Evolutionary conservation across 1,140 invertebrate genomes (phyloP).

Genomic region (Dufourea novaeangliae): DNA sequence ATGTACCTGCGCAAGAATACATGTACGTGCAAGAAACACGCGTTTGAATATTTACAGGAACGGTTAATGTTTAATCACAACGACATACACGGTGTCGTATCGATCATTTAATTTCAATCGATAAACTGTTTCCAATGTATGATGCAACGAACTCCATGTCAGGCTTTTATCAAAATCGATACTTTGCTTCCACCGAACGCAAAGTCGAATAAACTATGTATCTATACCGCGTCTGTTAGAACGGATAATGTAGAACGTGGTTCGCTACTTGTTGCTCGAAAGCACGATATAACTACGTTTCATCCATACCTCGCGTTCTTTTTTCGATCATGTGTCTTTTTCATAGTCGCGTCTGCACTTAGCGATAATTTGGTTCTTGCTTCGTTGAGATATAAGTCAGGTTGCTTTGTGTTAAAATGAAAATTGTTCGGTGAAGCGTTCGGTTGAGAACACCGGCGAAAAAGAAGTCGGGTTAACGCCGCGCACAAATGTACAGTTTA

Average conservation of each 20-base stretch:
- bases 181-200: background rate
- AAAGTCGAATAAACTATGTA: background rate
- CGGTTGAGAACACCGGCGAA: conserved; percentile 45
- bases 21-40: background rate
- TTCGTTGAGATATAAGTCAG: background rate
- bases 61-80: background rate
- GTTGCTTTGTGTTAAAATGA: too few species aligned
- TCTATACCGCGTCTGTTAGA: background rate
- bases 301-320: background rate
- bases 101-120: background rate
- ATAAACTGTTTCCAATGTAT: background rate
- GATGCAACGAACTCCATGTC: background rate
- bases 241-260: background rate
- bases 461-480: conserved; percentile 51
- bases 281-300: background rate
- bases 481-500: conserved; percentile 66
- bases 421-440: background rate
- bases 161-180: background rate
- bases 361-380: background rate
- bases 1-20: background rate
- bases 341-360: background rate
- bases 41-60: background rate
- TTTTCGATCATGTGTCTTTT: background rate
- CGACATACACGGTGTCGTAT: background rate
- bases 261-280: conserved; percentile 12